phyloP scores from a whole-genome alignment of 92 coral and sea anemone species.

The Porites cylindrica region DNA sequence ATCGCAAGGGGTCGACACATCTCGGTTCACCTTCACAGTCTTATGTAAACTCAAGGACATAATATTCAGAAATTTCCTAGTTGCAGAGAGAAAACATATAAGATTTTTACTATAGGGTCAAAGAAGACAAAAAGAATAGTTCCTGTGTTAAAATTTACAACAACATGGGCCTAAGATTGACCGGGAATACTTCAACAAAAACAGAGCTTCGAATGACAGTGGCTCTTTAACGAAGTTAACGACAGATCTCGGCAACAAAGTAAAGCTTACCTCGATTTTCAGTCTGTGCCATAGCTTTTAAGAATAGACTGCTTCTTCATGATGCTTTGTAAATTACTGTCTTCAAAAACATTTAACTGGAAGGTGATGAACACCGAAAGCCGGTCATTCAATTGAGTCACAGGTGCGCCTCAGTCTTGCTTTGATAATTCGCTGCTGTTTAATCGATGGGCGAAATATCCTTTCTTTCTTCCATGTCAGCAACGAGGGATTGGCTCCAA shows the following conservation, averaged over 20 bases:
- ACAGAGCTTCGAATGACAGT: background rate
- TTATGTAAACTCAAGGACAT: background rate
- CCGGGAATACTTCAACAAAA: background rate
- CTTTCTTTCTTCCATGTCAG: constrained; percentile 1
- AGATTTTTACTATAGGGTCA: background rate
- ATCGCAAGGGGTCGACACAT: background rate
- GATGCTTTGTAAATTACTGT: constrained; percentile 36
- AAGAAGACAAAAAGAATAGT: background rate
- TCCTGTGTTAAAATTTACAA: background rate
- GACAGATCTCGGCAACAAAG: constrained; percentile 31
- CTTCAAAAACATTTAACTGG: constrained; percentile 12
- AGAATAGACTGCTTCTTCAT: constrained; percentile 72
- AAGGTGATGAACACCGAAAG: background rate
- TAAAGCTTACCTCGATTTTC: constrained; percentile 78
- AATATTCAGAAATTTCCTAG: background rate
- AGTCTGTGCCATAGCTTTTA: constrained; percentile 82
- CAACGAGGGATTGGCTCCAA: background rate
- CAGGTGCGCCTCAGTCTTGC: constrained; percentile 35
- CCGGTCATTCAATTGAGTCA: constrained; percentile 7
- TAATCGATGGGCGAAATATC: constrained; percentile 9
- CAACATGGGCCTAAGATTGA: background rate
- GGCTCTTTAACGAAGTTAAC: background rate
- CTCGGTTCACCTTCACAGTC: background rate
- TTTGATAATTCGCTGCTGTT: constrained; percentile 19
- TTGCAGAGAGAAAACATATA: background rate